phyloP scores from a whole-genome alignment of 64 coral and sea anemone species.

The Stichodactyla helianthus region DNA sequence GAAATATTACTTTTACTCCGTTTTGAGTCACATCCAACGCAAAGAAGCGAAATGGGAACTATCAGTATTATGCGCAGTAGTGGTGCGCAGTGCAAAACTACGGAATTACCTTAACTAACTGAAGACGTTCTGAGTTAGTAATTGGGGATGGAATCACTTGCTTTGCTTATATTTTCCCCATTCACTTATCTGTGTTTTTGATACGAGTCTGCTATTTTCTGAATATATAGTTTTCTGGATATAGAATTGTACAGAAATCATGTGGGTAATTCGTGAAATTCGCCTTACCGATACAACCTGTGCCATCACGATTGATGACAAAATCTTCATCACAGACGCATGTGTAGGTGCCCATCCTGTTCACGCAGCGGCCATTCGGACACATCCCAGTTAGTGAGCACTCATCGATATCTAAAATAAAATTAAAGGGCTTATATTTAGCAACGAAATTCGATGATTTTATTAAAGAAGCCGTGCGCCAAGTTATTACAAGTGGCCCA shows the following conservation, averaged over 20 bases:
- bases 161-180: too few relatives aligned
- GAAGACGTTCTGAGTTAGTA: not conserved
- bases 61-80: too few relatives aligned
- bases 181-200: too few relatives aligned
- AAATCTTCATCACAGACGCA: constrained; percentile 79
- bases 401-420: constrained; percentile 78
- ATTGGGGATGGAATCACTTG: not conserved
- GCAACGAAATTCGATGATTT: not conserved
- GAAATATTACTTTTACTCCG: too few relatives aligned
- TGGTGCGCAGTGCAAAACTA: too few relatives aligned
- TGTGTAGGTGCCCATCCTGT: constrained; percentile 63
- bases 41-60: too few relatives aligned
- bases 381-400: constrained; percentile 90
- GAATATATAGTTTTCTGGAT: too few relatives aligned
- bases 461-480: not conserved
- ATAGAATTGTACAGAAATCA: too few relatives aligned
- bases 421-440: not conserved
- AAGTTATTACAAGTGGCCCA: too few relatives aligned
- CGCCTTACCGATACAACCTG: constrained; percentile 76
- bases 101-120: not conserved
- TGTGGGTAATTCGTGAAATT: too few relatives aligned
- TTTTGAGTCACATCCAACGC: too few relatives aligned
- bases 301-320: constrained; percentile 48
- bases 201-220: too few relatives aligned
- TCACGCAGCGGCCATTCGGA: constrained; percentile 82